These are phyloP conservation scores for Caenorhabditis uteleia DNA, from an alignment of 2,888 invertebrate species.

Conservation along the genomic window DNA sequence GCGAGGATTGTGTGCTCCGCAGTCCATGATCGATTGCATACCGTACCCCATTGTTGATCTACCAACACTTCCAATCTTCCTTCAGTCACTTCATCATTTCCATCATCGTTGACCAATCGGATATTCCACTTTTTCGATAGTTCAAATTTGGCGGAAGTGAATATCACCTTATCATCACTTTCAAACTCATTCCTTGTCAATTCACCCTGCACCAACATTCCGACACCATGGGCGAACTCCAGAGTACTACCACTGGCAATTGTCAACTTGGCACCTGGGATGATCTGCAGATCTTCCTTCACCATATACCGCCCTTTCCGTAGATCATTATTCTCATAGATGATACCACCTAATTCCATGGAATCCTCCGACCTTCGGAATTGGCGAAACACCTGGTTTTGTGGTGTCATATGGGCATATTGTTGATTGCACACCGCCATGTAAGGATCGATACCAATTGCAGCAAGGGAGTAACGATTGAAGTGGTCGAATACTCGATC, in stretches of 20 bases:
- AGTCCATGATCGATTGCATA: conserved; percentile 95
- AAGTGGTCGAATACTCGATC: conserved; percentile 72
- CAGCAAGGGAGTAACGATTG: conserved; percentile 89
- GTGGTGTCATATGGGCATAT: conserved; percentile 78
- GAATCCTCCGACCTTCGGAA: conserved; percentile 62
- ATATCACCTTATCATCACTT: conserved; percentile 53
- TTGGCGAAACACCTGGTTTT: conserved; percentile 61
- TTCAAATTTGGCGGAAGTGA: conserved; percentile 59
- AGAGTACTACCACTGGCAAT: conserved; percentile 87
- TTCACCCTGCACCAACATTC: conserved; percentile 82
- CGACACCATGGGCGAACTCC: conserved; percentile 86
- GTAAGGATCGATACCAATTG: conserved; percentile 86
- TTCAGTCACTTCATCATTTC: conserved; percentile 74
- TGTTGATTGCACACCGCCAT: conserved; percentile 87
- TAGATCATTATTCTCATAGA: conserved; percentile 80
- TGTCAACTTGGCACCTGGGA: conserved; percentile 88
- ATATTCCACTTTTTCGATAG: conserved; percentile 51
- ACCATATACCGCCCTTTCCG: conserved; percentile 83
- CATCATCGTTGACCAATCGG: conserved; percentile 65
- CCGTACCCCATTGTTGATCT: conserved; percentile 91
- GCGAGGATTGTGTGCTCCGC: conserved; percentile 87
- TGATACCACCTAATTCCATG: conserved; percentile 77
- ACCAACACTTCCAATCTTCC: conserved; percentile 83
- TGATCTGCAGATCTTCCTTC: conserved; percentile 88
- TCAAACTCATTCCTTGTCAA: conserved; percentile 58